Conservation (phyloP, 2,113 vertebrate genomes). For the Hydrolagus affinis region DNA sequence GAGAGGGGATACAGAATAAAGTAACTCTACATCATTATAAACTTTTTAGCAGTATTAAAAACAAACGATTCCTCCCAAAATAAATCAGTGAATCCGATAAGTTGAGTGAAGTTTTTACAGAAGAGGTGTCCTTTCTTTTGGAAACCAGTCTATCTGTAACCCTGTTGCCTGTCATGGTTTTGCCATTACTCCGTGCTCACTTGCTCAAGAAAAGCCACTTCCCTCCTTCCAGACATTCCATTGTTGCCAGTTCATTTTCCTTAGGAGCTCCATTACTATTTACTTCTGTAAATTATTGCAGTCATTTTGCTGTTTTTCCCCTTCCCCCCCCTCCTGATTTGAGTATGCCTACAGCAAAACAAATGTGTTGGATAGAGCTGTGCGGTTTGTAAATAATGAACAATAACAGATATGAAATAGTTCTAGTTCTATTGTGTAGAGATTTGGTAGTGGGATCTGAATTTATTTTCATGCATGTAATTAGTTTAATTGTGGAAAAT, state of each 20-base stretch:
- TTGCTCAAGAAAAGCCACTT: background rate
- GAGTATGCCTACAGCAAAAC: background rate
- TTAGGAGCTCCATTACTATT: background rate
- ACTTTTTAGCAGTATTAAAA: too few species aligned
- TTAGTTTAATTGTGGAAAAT: background rate
- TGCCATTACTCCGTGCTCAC: background rate
- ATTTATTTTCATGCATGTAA: background rate
- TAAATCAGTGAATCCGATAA: too few species aligned
- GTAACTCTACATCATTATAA: too few species aligned
- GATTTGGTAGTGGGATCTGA: background rate
- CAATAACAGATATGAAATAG: background rate
- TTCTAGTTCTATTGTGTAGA: background rate
- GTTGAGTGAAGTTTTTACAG: too few species aligned
- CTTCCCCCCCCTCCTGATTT: background rate
- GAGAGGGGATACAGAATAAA: too few species aligned
- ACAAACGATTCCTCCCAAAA: too few species aligned
- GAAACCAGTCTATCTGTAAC: too few species aligned
- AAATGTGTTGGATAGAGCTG: background rate
- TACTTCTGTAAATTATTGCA: background rate
- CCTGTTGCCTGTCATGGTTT: background rate
- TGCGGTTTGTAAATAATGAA: constrained; percentile 12
- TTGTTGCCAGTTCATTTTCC: too few species aligned
- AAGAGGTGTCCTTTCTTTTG: too few species aligned
- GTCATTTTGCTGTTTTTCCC: background rate
- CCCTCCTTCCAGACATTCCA: background rate